Percentiles rank a stretch among this genome's conserved stretches.
Conservation (phyloP, 2,113 vertebrate genomes). For the Todiramphus saurophagus region DNA sequence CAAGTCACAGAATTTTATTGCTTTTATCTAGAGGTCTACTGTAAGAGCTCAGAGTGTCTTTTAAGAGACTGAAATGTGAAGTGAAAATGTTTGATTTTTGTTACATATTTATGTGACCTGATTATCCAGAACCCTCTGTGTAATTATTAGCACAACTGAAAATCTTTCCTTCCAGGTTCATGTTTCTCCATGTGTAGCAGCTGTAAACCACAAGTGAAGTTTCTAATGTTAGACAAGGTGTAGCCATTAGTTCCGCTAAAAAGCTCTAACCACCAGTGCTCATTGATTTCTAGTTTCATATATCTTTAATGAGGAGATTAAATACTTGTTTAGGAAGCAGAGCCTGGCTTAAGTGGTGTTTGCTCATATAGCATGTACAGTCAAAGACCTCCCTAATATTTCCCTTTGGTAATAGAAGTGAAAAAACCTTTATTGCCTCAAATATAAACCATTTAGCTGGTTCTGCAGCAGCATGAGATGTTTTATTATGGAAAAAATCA, state of each 20-base stretch:
- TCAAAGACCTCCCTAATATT: constrained; percentile 81
- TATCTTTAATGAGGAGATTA: constrained; percentile 99
- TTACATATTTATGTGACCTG: constrained; percentile 57
- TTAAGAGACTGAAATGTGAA: constrained; percentile 51
- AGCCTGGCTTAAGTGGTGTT: constrained; percentile 87
- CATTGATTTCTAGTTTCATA: constrained; percentile 98
- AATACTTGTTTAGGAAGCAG: constrained; percentile 98
- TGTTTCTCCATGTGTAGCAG: constrained; percentile 76
- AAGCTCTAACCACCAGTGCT: constrained; percentile 84
- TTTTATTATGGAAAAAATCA: constrained; percentile 5
- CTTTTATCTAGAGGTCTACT: constrained; percentile 52
- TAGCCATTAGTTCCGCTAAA: constrained; percentile 88
- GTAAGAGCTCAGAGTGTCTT: constrained; percentile 18
- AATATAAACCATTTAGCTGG: constrained; percentile 16
- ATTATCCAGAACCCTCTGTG: constrained; percentile 56
- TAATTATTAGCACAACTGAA: constrained; percentile 65
- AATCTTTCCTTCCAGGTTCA: constrained; percentile 65
- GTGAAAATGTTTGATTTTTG: constrained; percentile 42
- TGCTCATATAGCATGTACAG: constrained; percentile 75
- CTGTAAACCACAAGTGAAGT: constrained; percentile 86
- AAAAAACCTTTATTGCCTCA: constrained; percentile 38
- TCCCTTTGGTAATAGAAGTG: constrained; percentile 75
- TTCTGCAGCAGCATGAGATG: constrained; percentile 2
- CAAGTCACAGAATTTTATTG: constrained; percentile 23
- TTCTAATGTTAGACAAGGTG: constrained; percentile 92